phyloP scores from a whole-genome alignment of 2,113 vertebrate genomes.

The Pedionomus torquatus region DNA sequence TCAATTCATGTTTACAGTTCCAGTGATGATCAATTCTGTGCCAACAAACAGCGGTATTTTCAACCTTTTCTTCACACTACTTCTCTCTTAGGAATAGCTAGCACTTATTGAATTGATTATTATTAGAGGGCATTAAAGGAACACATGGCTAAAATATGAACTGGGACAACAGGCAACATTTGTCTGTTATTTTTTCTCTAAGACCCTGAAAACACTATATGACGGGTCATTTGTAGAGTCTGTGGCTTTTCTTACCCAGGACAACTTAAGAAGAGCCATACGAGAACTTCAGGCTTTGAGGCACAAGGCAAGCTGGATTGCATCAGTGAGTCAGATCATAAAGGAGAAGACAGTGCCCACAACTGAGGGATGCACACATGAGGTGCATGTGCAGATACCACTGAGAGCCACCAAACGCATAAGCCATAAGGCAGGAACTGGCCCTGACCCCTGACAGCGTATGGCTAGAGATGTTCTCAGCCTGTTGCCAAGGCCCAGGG shows the following conservation, averaged over 20 bases:
- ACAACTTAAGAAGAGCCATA: neutral
- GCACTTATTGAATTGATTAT: neutral
- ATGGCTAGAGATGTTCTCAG: neutral
- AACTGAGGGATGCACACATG: fast-evolving
- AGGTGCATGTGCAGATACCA: fast-evolving
- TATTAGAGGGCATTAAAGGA: neutral
- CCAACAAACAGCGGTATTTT: neutral
- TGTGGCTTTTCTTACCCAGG: neutral
- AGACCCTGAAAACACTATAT: neutral
- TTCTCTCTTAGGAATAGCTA: neutral
- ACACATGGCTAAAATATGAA: neutral
- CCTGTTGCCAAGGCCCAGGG: neutral
- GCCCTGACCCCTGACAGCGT: no score
- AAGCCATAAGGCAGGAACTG: neutral
- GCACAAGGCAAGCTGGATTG: neutral
- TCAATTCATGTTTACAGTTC: neutral
- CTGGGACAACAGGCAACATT: neutral
- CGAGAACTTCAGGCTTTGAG: neutral
- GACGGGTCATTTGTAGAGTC: neutral
- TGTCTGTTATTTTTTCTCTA: neutral
- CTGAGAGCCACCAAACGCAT: neutral
- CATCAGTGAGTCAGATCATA: neutral
- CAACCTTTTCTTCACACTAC: neutral
- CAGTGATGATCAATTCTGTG: neutral
- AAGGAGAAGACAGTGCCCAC: fast-evolving